phyloP scores from a whole-genome alignment of 2,797 vertebrate species.

The Sarcophilus harrisii region DNA sequence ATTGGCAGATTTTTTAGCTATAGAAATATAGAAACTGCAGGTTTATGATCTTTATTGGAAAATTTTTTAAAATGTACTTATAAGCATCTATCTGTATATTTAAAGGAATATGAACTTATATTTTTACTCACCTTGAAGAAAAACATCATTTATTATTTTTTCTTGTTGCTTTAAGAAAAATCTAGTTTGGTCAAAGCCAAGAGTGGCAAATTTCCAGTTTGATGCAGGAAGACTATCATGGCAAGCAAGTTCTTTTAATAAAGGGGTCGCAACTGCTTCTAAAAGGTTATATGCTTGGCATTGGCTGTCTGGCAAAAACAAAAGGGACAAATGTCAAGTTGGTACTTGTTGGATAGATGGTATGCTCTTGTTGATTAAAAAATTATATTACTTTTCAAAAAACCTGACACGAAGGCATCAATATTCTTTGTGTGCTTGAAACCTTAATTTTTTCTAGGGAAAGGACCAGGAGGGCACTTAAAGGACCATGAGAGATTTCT shows the following conservation, averaged over 20 bases:
- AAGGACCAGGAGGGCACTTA: background rate
- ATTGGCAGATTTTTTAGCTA: background rate
- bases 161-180: constrained; percentile 95
- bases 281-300: constrained; percentile 88
- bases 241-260: constrained; percentile 84
- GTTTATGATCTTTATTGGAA: background rate
- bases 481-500: background rate
- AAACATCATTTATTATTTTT: constrained; percentile 84
- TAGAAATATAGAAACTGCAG: background rate
- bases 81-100: background rate
- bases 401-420: constrained; percentile 24
- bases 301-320: constrained; percentile 88
- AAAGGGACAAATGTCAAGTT: constrained; percentile 22
- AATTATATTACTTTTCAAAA: constrained; percentile 24
- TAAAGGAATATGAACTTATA: constrained; percentile 40
- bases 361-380: constrained; percentile 18
- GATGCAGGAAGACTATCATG: constrained; percentile 82
- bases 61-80: too few species aligned
- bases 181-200: constrained; percentile 90
- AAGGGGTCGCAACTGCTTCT: constrained; percentile 85
- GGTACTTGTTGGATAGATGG: background rate
- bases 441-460: constrained; percentile 43
- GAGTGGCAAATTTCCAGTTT: constrained; percentile 87
- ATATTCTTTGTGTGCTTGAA: constrained; percentile 60
- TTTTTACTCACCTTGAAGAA: constrained; percentile 81